Evolutionary conservation across 2,888 invertebrate genomes (phyloP).

Genomic region (Machimus rusticus): DNA sequence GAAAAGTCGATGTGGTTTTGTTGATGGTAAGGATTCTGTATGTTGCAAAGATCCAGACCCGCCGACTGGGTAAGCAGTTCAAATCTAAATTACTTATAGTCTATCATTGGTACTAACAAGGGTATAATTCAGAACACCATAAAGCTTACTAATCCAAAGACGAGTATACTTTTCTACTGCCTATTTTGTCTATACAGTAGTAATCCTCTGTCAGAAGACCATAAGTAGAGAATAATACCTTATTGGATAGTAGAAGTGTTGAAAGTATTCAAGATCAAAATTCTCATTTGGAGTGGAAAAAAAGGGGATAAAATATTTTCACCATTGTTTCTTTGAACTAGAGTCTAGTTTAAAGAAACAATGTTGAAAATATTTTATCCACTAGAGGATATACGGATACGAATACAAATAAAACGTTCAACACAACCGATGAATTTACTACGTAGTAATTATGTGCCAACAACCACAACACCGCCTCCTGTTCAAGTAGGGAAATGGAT

Average conservation of each 20-base stretch:
- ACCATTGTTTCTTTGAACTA: too few relatives aligned
- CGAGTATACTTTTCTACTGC: neutral
- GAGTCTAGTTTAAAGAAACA: too few relatives aligned
- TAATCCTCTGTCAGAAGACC: neutral
- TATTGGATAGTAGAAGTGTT: too few relatives aligned
- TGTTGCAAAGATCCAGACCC: neutral
- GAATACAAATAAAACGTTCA: too few relatives aligned
- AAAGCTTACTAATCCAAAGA: neutral
- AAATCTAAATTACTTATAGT: neutral
- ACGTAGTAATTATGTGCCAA: too few relatives aligned
- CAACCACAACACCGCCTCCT: too few relatives aligned
- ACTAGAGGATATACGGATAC: too few relatives aligned
- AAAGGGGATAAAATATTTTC: too few relatives aligned
- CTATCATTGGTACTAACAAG: neutral
- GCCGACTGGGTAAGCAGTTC: neutral
- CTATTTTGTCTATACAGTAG: neutral
- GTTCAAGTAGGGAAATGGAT: too few relatives aligned
- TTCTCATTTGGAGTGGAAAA: too few relatives aligned
- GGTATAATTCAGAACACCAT: neutral
- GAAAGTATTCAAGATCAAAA: neutral
- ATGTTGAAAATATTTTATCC: too few relatives aligned
- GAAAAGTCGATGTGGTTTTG: neutral
- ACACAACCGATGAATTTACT: too few relatives aligned
- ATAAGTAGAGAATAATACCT: neutral
- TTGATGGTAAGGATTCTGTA: neutral